Evolutionary conservation across 2,113 vertebrate species (phyloP), one percentile per base, ranked within the genome.

Genomic region (Ageneiosus marmoratus): DNA sequence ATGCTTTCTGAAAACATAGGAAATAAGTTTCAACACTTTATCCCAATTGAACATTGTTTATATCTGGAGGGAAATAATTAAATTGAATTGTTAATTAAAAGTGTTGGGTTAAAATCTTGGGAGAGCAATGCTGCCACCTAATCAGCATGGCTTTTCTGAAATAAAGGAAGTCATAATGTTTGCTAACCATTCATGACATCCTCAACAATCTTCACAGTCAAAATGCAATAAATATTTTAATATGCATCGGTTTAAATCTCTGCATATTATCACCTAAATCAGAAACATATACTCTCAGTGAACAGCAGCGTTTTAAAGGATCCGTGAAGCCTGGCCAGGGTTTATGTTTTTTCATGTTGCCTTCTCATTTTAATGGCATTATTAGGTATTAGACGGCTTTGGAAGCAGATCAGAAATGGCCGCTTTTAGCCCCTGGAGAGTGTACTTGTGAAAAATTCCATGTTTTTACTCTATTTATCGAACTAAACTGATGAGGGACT

Each of bases 1-100:
- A 44, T 32, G 34, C 70, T 55, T 77, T 62, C 29, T 53, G 62
- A 53, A 76, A 53, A 81, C 55, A 62, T 29, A 63, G 80, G 73
- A 73, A 77, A 73, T 60, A 18, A 63, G 27, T 65, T 13, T 13
- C 58, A 53, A 32, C 16, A 72, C 41, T 22, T 34, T 53, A 56
- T 76, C 82, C 78, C 84, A 34, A 46, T 82, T 41, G 79, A 86
- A 75, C 74, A 69, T 37, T 79, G 79, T 76, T 73, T 48, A 27
- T 46, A n/a, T 85, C 84, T 81, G 46, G 75, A 37, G 74, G 82
- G 87, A 88, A 65, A 53, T 70, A 60, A 79, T 72, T 88, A 56
- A 86, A 85, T 86, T 86, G 83, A 83, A 82, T 83, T 81, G 76
- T 85, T 81, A 74, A 80, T 84, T 83, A 81, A 83, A 86, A 37